Evolutionary conservation across 1,140 invertebrate species (phyloP).

Genomic region (Hirudo medicinalis): DNA sequence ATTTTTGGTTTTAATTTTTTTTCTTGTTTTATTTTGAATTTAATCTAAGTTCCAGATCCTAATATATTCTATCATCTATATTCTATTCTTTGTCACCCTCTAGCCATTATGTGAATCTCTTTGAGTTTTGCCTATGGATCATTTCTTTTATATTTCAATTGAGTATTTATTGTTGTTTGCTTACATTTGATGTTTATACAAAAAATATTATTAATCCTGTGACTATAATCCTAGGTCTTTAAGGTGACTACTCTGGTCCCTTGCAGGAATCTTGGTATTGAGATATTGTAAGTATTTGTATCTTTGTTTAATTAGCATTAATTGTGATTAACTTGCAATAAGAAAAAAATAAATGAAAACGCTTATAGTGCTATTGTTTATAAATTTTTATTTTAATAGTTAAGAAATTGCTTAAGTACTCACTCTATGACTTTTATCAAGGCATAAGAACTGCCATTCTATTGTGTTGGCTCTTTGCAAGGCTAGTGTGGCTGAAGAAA

Average conservation of each 20-base stretch:
- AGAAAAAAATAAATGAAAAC: not conserved
- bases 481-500: slow-evolving; percentile 20
- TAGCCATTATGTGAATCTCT: too few relatives aligned
- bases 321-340: not conserved
- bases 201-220: slow-evolving; percentile 4
- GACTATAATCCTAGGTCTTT: not conserved
- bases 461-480: slow-evolving; percentile 14
- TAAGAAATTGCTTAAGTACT: not conserved
- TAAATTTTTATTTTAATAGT: not conserved
- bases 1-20: too few relatives aligned
- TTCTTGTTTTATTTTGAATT: too few relatives aligned
- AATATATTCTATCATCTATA: too few relatives aligned
- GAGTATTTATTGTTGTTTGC: not conserved
- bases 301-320: slow-evolving; percentile 4
- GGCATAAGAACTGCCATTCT: slow-evolving; percentile 14
- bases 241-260: not conserved
- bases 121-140: too few relatives aligned
- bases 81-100: too few relatives aligned
- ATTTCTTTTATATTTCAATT: too few relatives aligned
- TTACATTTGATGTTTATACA: not conserved
- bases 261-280: not conserved
- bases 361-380: not conserved
- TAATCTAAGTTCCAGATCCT: too few relatives aligned
- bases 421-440: not conserved
- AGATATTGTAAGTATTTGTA: not conserved